These are phyloP conservation scores for Datnioides undecimradiatus DNA, from an alignment of 2,113 vertebrate species.

Conservation along the genomic window DNA sequence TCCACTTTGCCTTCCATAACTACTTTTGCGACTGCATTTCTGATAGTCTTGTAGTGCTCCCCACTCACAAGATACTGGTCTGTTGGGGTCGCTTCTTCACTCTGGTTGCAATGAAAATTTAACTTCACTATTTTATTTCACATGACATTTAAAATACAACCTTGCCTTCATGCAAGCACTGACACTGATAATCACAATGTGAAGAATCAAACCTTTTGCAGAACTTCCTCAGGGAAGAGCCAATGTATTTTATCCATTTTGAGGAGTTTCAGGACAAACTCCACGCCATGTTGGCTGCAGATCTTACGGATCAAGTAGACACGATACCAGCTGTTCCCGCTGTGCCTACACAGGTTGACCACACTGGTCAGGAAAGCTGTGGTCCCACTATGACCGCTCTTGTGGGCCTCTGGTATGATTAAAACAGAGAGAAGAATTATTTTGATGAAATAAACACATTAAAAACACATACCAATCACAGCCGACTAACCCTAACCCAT, in stretches of 20 bases:
- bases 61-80: slow-evolving; percentile 90
- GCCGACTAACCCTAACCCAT: not conserved
- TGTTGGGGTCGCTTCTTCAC: slow-evolving; percentile 72
- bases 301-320: slow-evolving; percentile 92
- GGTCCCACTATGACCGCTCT: slow-evolving; percentile 8
- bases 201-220: slow-evolving; percentile 81
- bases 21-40: slow-evolving; percentile 85
- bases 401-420: slow-evolving; percentile 37
- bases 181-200: not conserved
- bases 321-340: slow-evolving; percentile 88
- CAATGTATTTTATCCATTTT: slow-evolving; percentile 76
- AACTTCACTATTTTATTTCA: not conserved
- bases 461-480: not conserved
- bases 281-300: slow-evolving; percentile 85
- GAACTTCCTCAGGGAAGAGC: slow-evolving; percentile 89
- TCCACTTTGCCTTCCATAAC: slow-evolving; percentile 79
- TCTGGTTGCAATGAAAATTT: slow-evolving; percentile 44
- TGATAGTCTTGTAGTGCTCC: slow-evolving; percentile 84
- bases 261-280: slow-evolving; percentile 86
- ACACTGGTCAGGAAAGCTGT: slow-evolving; percentile 77
- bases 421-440: not conserved
- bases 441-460: not conserved
- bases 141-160: not conserved
- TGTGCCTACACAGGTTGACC: slow-evolving; percentile 73
- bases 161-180: not conserved